Percentiles rank a stretch among this genome's conserved stretches.
Evolutionary conservation across 2,888 invertebrate species (phyloP).

Genomic region (Pachliopta kotzebuea): DNA sequence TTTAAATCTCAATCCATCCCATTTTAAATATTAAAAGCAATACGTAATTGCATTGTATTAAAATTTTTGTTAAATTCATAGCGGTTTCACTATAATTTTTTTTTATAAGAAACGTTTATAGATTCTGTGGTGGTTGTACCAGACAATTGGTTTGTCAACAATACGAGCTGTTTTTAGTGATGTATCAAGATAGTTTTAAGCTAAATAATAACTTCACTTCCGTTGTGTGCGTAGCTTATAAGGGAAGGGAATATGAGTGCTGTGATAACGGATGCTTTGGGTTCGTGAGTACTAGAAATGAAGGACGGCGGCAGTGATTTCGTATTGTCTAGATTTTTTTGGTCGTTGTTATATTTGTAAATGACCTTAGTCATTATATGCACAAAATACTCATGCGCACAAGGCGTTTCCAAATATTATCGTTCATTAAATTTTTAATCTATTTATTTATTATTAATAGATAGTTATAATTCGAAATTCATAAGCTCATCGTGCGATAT

Average conservation of each 20-base stretch:
- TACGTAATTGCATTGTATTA: not conserved
- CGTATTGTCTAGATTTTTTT: conserved; percentile 28
- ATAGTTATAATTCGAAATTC: conserved; percentile 22
- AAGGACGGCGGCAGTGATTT: conserved; percentile 42
- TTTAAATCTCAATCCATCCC: conserved; percentile 40
- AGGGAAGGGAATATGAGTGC: conserved; percentile 60
- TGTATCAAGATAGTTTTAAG: conserved; percentile 51
- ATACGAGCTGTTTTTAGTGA: conserved; percentile 40
- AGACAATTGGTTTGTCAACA: conserved; percentile 39
- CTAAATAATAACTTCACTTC: conserved; percentile 45
- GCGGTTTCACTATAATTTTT: not conserved
- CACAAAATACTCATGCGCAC: conserved; percentile 29
- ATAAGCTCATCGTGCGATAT: conserved; percentile 31
- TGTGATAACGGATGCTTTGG: conserved; percentile 69
- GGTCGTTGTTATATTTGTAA: conserved; percentile 21
- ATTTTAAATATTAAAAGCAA: conserved; percentile 25
- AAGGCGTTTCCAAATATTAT: conserved; percentile 25
- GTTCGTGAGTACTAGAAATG: conserved; percentile 50
- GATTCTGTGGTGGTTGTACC: conserved; percentile 32
- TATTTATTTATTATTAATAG: conserved; percentile 24
- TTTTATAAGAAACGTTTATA: not conserved
- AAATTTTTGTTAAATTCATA: not conserved
- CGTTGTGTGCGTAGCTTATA: conserved; percentile 56
- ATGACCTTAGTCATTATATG: conserved; percentile 23
- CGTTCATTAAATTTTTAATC: conserved; percentile 18